phyloP scores from a whole-genome alignment of 2,888 invertebrate species.

The Plebejus melissa region DNA sequence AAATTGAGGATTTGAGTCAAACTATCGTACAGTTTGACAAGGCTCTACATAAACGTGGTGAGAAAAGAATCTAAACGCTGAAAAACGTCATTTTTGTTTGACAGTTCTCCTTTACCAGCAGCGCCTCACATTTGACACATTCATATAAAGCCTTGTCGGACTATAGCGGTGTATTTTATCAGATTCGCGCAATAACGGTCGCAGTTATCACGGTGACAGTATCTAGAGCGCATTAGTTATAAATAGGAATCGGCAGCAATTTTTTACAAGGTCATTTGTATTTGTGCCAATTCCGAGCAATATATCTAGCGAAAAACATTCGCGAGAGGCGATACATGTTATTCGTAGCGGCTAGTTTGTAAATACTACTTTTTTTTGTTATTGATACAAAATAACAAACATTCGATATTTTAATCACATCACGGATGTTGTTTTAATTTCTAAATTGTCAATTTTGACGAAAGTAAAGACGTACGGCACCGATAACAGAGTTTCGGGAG shows the following conservation, averaged over 20 bases:
- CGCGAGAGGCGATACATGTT: constrained; percentile 1
- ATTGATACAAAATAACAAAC: not conserved
- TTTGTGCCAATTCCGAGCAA: constrained; percentile 23
- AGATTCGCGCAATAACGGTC: not conserved
- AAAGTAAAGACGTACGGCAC: not conserved
- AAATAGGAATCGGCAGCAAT: constrained; percentile 23
- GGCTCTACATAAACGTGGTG: no score
- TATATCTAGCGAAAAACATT: constrained; percentile 8
- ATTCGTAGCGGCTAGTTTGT: not conserved
- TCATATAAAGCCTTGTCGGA: no score
- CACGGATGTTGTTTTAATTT: not conserved
- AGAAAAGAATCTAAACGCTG: no score
- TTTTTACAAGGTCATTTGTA: constrained; percentile 25
- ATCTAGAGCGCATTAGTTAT: constrained; percentile 17
- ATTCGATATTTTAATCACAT: not conserved
- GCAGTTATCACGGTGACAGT: constrained; percentile 22
- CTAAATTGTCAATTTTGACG: not conserved
- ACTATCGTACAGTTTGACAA: not conserved
- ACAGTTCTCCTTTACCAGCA: no score
- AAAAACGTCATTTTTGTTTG: no score
- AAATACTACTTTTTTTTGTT: not conserved
- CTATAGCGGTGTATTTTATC: not conserved
- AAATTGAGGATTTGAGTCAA: not conserved
- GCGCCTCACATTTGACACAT: no score
- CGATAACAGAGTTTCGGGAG: not conserved